Conservation (phyloP, 2,888 invertebrate species). For the Eucera pruinosa region DNA sequence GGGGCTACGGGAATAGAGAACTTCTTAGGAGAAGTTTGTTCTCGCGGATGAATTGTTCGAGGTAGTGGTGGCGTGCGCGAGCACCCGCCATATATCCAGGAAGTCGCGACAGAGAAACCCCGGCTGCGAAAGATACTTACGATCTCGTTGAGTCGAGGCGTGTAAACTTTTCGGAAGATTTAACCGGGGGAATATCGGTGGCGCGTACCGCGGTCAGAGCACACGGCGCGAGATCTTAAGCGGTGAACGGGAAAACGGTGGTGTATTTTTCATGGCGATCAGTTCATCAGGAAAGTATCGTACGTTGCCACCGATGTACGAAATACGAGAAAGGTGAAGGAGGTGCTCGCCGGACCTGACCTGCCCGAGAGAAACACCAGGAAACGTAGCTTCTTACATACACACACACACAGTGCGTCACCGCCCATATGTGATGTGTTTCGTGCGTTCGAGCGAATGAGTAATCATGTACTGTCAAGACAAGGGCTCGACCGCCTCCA, state of each 20-base stretch:
- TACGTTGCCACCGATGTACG: constrained; percentile 63
- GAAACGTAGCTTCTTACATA: constrained; percentile 46
- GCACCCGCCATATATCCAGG: constrained; percentile 61
- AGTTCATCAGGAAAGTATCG: constrained; percentile 57
- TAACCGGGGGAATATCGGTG: constrained; percentile 42
- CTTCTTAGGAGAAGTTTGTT: constrained; percentile 57
- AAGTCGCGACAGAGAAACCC: constrained; percentile 33
- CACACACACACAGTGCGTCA: constrained; percentile 67
- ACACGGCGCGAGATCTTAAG: constrained; percentile 46
- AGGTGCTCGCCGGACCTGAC: constrained; percentile 60
- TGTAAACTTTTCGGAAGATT: constrained; percentile 25
- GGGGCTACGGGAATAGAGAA: constrained; percentile 53
- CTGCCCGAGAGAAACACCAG: constrained; percentile 65
- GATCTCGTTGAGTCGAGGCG: constrained; percentile 8
- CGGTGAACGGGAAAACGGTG: constrained; percentile 44
- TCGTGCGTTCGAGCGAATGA: constrained; percentile 78
- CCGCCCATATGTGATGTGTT: constrained; percentile 80
- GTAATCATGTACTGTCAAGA: constrained; percentile 83
- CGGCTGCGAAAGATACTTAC: constrained; percentile 26
- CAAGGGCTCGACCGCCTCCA: constrained; percentile 81
- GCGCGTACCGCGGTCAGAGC: constrained; percentile 31
- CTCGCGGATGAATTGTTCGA: constrained; percentile 65
- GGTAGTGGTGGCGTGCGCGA: constrained; percentile 71
- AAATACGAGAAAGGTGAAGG: constrained; percentile 69
- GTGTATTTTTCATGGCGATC: constrained; percentile 67